phyloP scores from a whole-genome alignment of 2,113 vertebrate species.

The Tragelaphus imberbis region DNA sequence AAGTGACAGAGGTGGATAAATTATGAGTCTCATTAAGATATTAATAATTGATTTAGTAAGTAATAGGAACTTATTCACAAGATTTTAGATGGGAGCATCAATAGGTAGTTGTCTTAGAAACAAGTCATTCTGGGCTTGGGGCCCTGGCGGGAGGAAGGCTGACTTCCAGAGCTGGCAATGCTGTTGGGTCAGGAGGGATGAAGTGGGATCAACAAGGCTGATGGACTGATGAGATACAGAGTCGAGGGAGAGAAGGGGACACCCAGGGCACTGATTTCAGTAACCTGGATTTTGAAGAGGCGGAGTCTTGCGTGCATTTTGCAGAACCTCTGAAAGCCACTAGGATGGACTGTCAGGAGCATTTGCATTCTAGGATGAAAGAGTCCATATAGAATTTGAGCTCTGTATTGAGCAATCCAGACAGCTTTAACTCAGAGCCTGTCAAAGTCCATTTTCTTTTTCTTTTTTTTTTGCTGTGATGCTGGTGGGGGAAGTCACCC shows the following conservation, averaged over 20 bases:
- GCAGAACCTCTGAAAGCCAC: slow-evolving; percentile 7
- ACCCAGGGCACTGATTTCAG: neutral
- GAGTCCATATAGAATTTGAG: slow-evolving; percentile 15
- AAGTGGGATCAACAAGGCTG: neutral
- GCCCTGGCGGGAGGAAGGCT: neutral
- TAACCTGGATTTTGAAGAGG: slow-evolving; percentile 17
- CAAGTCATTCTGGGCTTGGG: neutral
- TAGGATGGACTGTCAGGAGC: slow-evolving; percentile 25
- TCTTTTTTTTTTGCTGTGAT: slow-evolving; percentile 23
- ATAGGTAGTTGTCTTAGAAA: neutral
- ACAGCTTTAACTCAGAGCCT: slow-evolving; percentile 47
- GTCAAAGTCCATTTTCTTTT: slow-evolving; percentile 34
- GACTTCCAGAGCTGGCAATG: neutral
- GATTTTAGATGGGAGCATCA: neutral
- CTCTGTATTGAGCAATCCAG: slow-evolving; percentile 25
- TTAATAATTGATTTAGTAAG: neutral
- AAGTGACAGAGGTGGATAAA: neutral
- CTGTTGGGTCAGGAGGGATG: neutral
- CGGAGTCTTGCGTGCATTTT: neutral
- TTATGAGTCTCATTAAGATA: neutral
- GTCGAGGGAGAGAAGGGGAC: neutral
- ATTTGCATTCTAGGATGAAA: slow-evolving; percentile 54
- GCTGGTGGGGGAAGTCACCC: neutral
- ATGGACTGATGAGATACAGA: neutral
- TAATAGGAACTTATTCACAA: neutral